phyloP scores from a whole-genome alignment of 2,888 invertebrate genomes.

The Leucozona laternaria region DNA sequence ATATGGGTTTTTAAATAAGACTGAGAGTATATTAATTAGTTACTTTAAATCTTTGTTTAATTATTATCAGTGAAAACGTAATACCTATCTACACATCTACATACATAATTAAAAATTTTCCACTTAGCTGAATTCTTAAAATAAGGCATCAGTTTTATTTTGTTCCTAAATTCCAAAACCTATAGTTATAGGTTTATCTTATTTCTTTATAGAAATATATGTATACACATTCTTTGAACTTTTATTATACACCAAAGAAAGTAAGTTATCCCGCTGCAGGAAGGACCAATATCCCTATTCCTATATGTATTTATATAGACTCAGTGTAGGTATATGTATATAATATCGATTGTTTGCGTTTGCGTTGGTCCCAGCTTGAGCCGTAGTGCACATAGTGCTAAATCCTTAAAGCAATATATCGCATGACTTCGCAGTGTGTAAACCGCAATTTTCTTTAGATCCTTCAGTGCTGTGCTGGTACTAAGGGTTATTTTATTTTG shows the following conservation, averaged over 20 bases:
- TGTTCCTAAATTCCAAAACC: too few species aligned
- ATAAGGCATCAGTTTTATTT: too few species aligned
- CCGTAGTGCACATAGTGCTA: slow-evolving; percentile 63
- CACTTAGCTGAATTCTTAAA: too few species aligned
- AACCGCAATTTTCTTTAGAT: slow-evolving; percentile 62
- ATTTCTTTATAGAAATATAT: too few species aligned
- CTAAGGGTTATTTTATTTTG: slow-evolving; percentile 24
- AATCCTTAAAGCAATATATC: slow-evolving; percentile 60
- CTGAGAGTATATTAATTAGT: too few species aligned
- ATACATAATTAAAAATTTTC: too few species aligned
- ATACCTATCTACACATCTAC: too few species aligned
- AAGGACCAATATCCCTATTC: slow-evolving; percentile 13
- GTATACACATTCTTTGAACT: not conserved
- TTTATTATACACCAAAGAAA: slow-evolving; percentile 5
- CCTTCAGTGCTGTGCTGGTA: slow-evolving; percentile 21
- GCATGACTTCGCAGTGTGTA: slow-evolving; percentile 64
- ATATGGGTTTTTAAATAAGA: too few species aligned
- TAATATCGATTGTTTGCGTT: slow-evolving; percentile 50
- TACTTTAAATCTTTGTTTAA: too few species aligned
- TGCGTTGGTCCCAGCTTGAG: slow-evolving; percentile 51
- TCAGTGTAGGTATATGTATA: not conserved
- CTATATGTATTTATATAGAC: not conserved
- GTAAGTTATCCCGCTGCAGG: not conserved
- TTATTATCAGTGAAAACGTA: too few species aligned
- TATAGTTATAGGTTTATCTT: too few species aligned